Conservation (phyloP, 2,797 vertebrate species). For the Tolypeutes matacus region DNA sequence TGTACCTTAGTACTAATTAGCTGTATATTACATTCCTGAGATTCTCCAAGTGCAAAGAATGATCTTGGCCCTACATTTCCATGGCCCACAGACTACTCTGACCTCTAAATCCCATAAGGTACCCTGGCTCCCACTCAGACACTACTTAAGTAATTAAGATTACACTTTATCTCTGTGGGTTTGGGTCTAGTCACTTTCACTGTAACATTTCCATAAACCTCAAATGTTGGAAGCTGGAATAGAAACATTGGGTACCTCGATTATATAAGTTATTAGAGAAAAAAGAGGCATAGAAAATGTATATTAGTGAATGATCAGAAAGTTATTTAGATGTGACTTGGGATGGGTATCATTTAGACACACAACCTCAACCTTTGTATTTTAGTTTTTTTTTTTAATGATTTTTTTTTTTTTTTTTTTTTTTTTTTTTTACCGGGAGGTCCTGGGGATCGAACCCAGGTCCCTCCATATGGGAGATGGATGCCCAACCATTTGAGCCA, state of each 20-base stretch:
- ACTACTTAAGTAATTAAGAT: slow-evolving; percentile 49
- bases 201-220: slow-evolving; percentile 32
- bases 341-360: background rate
- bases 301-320: background rate
- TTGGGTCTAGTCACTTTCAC: background rate
- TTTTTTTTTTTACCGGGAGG: too few relatives aligned
- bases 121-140: background rate
- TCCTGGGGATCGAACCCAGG: too few relatives aligned
- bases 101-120: slow-evolving; percentile 31
- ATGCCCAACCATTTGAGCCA: too few relatives aligned
- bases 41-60: background rate
- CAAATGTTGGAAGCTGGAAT: background rate
- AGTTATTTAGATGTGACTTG: background rate
- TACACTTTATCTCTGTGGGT: background rate
- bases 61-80: background rate
- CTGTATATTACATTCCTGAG: background rate
- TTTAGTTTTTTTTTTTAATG: too few relatives aligned
- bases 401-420: too few relatives aligned
- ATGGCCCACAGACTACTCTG: background rate
- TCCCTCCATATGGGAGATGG: too few relatives aligned
- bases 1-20: background rate
- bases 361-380: background rate
- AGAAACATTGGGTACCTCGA: slow-evolving; percentile 4
- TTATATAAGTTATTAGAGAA: background rate
- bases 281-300: background rate